Evolutionary conservation across 2,113 vertebrate species (phyloP), one percentile per base, ranked within the genome.

Genomic region (Amphiprion ocellaris): DNA sequence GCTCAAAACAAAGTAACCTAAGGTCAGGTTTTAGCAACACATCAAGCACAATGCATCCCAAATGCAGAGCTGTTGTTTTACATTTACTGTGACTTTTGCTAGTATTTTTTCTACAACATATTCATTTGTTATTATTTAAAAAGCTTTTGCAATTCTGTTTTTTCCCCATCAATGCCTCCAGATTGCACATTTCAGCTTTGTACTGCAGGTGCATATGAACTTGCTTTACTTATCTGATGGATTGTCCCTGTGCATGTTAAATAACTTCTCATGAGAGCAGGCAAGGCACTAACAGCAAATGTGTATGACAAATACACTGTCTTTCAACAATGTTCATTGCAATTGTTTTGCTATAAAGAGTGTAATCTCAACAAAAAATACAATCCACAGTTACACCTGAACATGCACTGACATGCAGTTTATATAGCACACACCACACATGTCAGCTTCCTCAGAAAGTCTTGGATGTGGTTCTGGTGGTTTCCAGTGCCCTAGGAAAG

Each of bases 401-500:
- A 23, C 78, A 37, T 82, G 81, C 72, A 17, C 62, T 19, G 53
- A 73, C 70, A 6, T 80, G 67, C 49, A 58, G 61, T 68, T 30
- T 47, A 50, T 11, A 41, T 1, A 39, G 30, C 10, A 10, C 10
- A 15, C 11, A 44, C 12, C 54, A 23, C 55, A 46, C 62, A 56
- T 30, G 65, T 4, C 10, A 54, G 19, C 61, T 66, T 52, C 19
- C 41, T 69, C 8, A 56, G 59, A 78, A 73, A 55, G 53, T 47
- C 39, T 12, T 14, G n/a, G 77, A 81, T 23, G 54, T 46, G 49
- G 49, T 65, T 47, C 79, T 79, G 69, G 65, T 81, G 75, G 66
- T 55, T 84, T 71, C 86, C 79, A 60, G 50, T 55, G 79, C 79
- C 76, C 37, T 47, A 28, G 89, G 79, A 78, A 54, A 79, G 79